These are phyloP conservation scores for Amblyteles armatorius DNA, from an alignment of 2,888 invertebrate genomes.

Conservation along the genomic window DNA sequence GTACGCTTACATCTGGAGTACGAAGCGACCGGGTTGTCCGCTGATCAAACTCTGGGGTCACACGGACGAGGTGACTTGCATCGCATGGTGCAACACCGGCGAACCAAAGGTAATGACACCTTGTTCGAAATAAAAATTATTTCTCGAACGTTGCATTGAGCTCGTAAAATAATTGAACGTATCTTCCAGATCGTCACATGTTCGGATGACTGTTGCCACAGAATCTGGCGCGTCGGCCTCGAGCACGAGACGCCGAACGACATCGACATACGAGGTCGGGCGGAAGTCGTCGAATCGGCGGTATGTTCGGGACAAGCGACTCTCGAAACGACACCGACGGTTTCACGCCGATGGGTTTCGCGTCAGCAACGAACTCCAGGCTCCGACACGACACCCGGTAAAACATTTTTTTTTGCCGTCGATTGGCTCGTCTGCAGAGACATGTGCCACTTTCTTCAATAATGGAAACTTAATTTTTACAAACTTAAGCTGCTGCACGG, in stretches of 20 bases:
- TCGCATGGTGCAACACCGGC: constrained; percentile 90
- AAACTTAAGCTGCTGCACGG: no score
- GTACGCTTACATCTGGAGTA: constrained; percentile 94
- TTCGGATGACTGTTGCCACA: constrained; percentile 93
- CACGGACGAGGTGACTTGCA: constrained; percentile 94
- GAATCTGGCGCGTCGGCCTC: constrained; percentile 90
- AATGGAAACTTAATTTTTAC: no score
- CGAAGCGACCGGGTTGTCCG: constrained; percentile 87
- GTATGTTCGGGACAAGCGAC: constrained; percentile 68
- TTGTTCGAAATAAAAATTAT: constrained; percentile 4
- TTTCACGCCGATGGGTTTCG: constrained; percentile 70
- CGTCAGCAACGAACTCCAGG: constrained; percentile 75
- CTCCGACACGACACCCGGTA: constrained; percentile 74
- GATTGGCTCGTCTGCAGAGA: no score
- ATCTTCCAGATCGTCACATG: constrained; percentile 89
- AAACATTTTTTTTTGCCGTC: neutral
- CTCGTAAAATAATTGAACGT: neutral
- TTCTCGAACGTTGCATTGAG: neutral
- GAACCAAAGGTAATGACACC: constrained; percentile 85
- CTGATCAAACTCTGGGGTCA: constrained; percentile 91
- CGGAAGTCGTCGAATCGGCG: constrained; percentile 83
- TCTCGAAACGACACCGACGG: constrained; percentile 79
- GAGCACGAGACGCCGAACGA: constrained; percentile 84
- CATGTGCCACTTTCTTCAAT: neutral
- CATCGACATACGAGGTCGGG: constrained; percentile 84